Base-by-base conservation (phyloP, 1,140 invertebrate species). In the Lutraria rhynchaena region DNA sequence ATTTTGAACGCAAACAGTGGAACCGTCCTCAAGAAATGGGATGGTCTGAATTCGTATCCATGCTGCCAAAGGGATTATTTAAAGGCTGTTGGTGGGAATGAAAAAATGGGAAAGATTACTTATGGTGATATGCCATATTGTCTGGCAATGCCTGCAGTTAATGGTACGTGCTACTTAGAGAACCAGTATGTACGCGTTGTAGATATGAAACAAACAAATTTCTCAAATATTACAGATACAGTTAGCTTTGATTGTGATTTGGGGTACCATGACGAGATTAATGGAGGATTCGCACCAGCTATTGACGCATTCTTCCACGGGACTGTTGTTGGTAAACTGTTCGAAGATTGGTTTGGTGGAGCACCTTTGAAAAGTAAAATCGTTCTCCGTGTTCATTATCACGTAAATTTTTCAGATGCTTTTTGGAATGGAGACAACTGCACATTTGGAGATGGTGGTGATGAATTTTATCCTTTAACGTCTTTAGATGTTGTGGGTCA, bases 271-370 rank as follows among this genome's bases (percentile, higher is more conserved):
- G 87, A 89, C 35, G 46, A 63, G 13, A 65, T 85, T 0, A 87
- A 89, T 37, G 87, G 87, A 1, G 86, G 81, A 1, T 87, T 81
- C 51, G 87, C 87, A 0, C 83, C 87, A 0, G 65, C 77, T n/a
- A 58, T 83, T 15, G 86, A 89, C 73, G 86, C 85, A 3, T 77
- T 87, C 33, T 89, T 80, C 44, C 82, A 83, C 31, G 84, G 85
- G 5, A 85, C 82, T n/a, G 57, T 81, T 3, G 83, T 89, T 22
- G 78, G 65, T 4, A 81, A 67, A 57, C 85, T 89, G 86, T 87
- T 80, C 73, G 71, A 83, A 41, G 85, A 86, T 41, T 87, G 80
- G 82, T 83, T 76, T 57, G 29, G 76, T 9, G 58, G 24, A 9
- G 51, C 60, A 11, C 75, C 87, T 0, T 46, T 85, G 24, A 60